Conservation (phyloP, 2,113 vertebrate species). For the Rhabdornis inornatus region DNA sequence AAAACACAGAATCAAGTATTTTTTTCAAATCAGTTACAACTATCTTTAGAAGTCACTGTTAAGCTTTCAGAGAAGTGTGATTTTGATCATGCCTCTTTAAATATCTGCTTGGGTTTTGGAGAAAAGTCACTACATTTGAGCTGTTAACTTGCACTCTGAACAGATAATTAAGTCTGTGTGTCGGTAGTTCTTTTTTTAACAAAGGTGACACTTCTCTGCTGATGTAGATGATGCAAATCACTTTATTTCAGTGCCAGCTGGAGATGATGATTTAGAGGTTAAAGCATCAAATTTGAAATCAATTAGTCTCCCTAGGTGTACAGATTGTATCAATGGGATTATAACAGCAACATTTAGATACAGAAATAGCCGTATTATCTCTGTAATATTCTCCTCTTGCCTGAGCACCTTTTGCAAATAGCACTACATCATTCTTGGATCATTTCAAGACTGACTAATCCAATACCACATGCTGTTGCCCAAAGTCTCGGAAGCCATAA, state of each 20-base stretch:
- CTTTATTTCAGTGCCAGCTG: constrained; percentile 39
- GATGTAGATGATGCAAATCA: constrained; percentile 59
- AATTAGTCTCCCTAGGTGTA: constrained; percentile 1
- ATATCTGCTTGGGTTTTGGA: background rate
- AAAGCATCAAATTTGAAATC: constrained; percentile 29
- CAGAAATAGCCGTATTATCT: background rate
- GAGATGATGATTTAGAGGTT: constrained; percentile 34
- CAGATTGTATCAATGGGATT: background rate
- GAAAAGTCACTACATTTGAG: background rate
- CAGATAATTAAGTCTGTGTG: constrained; percentile 58
- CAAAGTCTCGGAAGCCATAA: background rate
- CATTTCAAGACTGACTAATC: background rate
- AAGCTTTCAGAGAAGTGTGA: background rate
- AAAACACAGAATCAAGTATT: background rate
- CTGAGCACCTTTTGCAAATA: background rate
- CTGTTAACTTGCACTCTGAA: constrained; percentile 32
- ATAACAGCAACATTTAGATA: constrained; percentile 17
- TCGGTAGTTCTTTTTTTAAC: constrained; percentile 63
- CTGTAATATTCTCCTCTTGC: background rate
- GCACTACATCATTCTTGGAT: background rate
- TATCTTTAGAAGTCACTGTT: constrained; percentile 15
- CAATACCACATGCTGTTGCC: background rate
- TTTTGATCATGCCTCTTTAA: constrained; percentile 30
- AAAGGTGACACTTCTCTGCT: constrained; percentile 52
- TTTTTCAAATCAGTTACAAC: background rate